Evolutionary conservation across 2,797 vertebrate species (phyloP), one percentile per base, ranked within the genome.

Genomic region (Bovichtus diacanthus): DNA sequence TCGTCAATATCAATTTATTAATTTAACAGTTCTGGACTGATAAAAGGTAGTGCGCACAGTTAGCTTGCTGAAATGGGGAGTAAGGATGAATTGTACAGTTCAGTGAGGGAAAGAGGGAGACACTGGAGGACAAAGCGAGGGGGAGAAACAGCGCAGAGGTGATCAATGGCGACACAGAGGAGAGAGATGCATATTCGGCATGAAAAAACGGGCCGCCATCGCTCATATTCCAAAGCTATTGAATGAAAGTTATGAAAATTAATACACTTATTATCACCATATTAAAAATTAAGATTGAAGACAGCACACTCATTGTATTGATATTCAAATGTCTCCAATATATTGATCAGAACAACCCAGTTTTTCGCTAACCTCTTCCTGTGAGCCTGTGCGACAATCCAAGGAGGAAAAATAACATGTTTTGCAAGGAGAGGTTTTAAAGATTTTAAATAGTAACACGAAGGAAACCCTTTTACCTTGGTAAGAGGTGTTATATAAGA

Each of bases 1-100:
- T 97, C 95, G 95, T 98, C 97, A 98, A 99, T 98, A 98, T 97
- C 97, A 97, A 98, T 98, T 98, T 97, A 98, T 98, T 98, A 98
- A 97, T 97, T 97, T 97, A 98, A 98, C 97, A 94, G 93, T 93
- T 93, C 88, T 91, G 90, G 91, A 88, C 93, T 97, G 97, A 98
- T 98, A 97, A 97, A 97, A 97, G 96, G 96, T 96, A 90, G 87
- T 87, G 86, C 29, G 66, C 90, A 83, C 83, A 88, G 90, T 93
- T 93, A 92, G 93, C 82, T 79, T 79, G 85, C 88, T 85, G 86
- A 90, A 90, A 88, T 59, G 54, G 71, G 87, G 87, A 92, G 87
- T 87, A 81, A 86, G 86, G 86, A 89, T 79, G 88, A 88, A 90
- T 90, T 90, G 93, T 90, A 92, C 90, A 88, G 88, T 74, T 84